A percentile compares a stretch with the other conserved stretches of the same genome.
These are phyloP conservation scores for Onychomys arenicola DNA, from an alignment of 2,797 vertebrate genomes.

Conservation along the genomic window DNA sequence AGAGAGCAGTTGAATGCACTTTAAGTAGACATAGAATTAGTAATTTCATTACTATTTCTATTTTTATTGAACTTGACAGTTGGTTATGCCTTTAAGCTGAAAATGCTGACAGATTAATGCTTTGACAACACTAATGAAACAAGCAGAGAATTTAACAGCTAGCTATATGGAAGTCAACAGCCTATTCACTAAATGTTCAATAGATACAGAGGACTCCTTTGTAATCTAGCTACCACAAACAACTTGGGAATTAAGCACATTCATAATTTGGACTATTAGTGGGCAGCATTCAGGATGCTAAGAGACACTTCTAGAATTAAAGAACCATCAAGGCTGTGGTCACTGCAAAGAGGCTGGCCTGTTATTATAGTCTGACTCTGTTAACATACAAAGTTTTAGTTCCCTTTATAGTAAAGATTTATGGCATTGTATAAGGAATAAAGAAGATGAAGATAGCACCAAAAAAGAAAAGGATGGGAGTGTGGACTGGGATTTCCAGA, in stretches of 20 bases:
- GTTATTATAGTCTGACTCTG: background rate
- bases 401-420: background rate
- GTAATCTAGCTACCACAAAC: background rate
- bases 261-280: background rate
- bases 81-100: background rate
- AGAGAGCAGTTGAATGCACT: background rate
- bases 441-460: background rate
- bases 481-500: background rate
- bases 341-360: background rate
- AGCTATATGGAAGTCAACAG: background rate
- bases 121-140: background rate
- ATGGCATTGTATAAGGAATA: background rate
- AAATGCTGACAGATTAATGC: background rate
- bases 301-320: background rate
- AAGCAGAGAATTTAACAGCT: background rate
- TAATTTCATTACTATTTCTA: constrained; percentile 11
- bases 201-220: background rate
- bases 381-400: background rate
- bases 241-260: background rate
- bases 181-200: background rate
- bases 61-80: constrained; percentile 36
- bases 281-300: background rate
- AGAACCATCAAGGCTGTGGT: background rate
- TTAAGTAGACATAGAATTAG: background rate
- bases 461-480: background rate